phyloP scores from a whole-genome alignment of 2,888 invertebrate species.

The Phorcus lineatus region DNA sequence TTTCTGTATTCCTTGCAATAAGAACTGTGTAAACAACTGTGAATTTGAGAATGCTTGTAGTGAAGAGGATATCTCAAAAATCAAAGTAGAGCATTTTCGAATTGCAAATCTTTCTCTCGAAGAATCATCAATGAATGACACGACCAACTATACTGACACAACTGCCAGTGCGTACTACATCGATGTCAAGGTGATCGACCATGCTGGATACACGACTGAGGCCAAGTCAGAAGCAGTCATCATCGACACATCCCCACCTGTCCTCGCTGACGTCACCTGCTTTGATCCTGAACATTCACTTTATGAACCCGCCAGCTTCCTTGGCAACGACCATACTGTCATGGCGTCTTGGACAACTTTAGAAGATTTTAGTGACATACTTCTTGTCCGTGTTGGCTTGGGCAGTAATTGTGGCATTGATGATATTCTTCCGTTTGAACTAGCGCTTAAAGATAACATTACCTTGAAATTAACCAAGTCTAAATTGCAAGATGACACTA shows the following conservation, averaged over 20 bases:
- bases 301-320: conserved; percentile 47
- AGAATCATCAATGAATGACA: conserved; percentile 2
- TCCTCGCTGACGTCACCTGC: conserved; percentile 49
- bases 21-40: conserved; percentile 43
- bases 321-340: conserved; percentile 53
- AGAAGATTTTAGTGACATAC: conserved; percentile 51
- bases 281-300: conserved; percentile 50
- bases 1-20: conserved; percentile 46
- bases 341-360: conserved; percentile 53
- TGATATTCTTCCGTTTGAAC: conserved; percentile 29
- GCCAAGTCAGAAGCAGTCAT: conserved; percentile 50
- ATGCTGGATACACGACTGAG: conserved; percentile 46
- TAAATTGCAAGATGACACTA: conserved; percentile 32
- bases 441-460: neutral
- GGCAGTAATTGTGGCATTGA: conserved; percentile 31
- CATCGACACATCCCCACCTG: conserved; percentile 52
- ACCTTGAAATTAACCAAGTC: conserved; percentile 34
- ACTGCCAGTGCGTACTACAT: conserved; percentile 46
- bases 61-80: neutral
- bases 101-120: conserved; percentile 28
- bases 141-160: conserved; percentile 2
- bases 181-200: conserved; percentile 48
- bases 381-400: conserved; percentile 38
- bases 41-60: conserved; percentile 35
- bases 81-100: neutral